A percentile compares a stretch with the other conserved stretches of the same genome.
Evolutionary conservation across 2,888 invertebrate species (phyloP).

Genomic region (Aphidius colemani): DNA sequence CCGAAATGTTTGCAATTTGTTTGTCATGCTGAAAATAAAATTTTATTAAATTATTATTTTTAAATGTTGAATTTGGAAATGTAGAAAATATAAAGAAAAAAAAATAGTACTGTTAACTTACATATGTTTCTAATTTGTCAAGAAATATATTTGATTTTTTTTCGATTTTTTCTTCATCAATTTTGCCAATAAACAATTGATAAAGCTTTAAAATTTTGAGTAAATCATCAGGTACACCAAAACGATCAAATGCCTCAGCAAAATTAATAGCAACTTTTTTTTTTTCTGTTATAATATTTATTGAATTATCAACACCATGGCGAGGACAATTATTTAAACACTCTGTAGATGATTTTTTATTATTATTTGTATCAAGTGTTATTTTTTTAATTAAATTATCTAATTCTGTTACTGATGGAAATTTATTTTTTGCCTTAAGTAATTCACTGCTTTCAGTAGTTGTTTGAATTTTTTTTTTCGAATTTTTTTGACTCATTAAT

Average conservation of each 20-base stretch:
- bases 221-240: constrained; percentile 45
- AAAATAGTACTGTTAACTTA: too few species aligned
- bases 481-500: constrained; percentile 16
- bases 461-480: constrained; percentile 14
- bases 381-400: constrained; percentile 44
- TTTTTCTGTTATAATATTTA: constrained; percentile 35
- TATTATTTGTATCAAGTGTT: constrained; percentile 33
- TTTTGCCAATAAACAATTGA: constrained; percentile 40
- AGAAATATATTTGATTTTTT: constrained; percentile 40
- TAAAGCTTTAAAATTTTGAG: constrained; percentile 45
- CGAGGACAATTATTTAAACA: constrained; percentile 39
- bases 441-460: not conserved
- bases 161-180: constrained; percentile 30
- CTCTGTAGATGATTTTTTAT: constrained; percentile 20
- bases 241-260: constrained; percentile 44
- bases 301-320: constrained; percentile 38
- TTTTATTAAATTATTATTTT: constrained; percentile 6
- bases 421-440: constrained; percentile 10
- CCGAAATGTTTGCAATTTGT: constrained; percentile 13
- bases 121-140: constrained; percentile 37
- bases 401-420: constrained; percentile 42
- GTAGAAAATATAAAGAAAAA: too few species aligned
- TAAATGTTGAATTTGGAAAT: too few species aligned
- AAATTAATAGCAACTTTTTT: constrained; percentile 38
- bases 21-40: constrained; percentile 31